Evolutionary conservation across 1,140 invertebrate species (phyloP), one percentile per base, ranked within the genome.

Genomic region (Brachionus asplanchnoidis): DNA sequence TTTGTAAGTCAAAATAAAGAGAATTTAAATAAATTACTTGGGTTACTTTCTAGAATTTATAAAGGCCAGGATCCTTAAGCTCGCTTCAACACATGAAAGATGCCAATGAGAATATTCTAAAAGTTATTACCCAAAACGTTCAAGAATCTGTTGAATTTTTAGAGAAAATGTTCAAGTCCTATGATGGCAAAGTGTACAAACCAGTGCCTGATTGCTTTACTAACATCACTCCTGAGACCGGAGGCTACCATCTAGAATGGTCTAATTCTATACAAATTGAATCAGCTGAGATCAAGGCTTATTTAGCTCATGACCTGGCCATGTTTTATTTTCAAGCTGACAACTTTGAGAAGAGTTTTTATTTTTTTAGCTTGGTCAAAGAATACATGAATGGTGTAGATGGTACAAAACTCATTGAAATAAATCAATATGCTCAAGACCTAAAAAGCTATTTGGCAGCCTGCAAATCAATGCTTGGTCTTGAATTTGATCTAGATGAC

Each of bases 61-160:
- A 40, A 68, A 68, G 78, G 79, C 79, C 79, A 26, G 79, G 79
- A 20, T 42, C 53, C 9, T 68, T 82, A n/a, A 82, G 60, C n/a
- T 46, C 79, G 32, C 26, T 82, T 11, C 79, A 82, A 11, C 79
- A 82, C 28, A 82, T 82, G 79, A 82, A 46, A 46, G 79, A 82
- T 23, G 79, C 79, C 32, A 82, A 82, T 66, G 65, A 65, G 28
- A 82, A 68, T 23, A 82, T 82, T 5, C 40, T 82, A 0, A 82
- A 82, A 20, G 79, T 36, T 2, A 60, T 82, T 0, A 82, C 65
- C 42, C 36, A 68, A 1, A 82, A 28, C 36, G 79, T 82, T 9
- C 23, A 65, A 14, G 79, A 82, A 68, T 82, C 79, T 14, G 65
- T 82, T 14, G 79, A 82, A 20, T 82, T 82, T 66, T 46, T 82